These are phyloP conservation scores for Dicroscelio sp. DNA, from an alignment of 2,888 invertebrate genomes.

Conservation along the genomic window DNA sequence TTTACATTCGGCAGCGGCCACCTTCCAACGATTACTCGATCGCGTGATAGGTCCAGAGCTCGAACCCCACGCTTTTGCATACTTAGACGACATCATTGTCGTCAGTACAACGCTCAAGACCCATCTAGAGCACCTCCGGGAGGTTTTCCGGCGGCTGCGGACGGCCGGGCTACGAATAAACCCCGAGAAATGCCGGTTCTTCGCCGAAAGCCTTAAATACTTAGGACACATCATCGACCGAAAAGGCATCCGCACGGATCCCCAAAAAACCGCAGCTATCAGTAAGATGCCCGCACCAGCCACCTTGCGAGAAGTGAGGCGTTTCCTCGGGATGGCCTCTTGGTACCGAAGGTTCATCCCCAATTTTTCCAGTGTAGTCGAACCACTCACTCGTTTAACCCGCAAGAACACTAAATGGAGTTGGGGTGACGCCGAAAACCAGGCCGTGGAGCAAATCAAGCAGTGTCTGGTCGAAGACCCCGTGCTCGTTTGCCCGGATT, in stretches of 20 bases:
- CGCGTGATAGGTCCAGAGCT: background rate
- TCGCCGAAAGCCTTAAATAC: background rate
- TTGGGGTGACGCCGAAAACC: background rate
- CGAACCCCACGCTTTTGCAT: constrained; percentile 85
- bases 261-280: too few species aligned
- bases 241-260: constrained; percentile 31
- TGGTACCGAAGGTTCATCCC: background rate
- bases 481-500: too few species aligned
- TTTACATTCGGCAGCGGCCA: constrained; percentile 27
- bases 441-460: background rate
- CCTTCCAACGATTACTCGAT: constrained; percentile 4
- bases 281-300: background rate
- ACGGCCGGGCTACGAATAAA: constrained; percentile 80
- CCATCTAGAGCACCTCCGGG: constrained; percentile 13
- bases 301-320: background rate
- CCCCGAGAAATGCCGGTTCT: constrained; percentile 82
- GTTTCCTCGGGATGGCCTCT: background rate
- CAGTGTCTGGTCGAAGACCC: background rate
- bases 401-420: background rate
- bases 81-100: constrained; percentile 62
- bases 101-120: background rate
- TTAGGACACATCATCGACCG: constrained; percentile 10
- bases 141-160: constrained; percentile 81
- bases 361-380: background rate
- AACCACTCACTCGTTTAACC: background rate